Conservation (phyloP, 1,140 invertebrate genomes). For the Solenopsis invicta region DNA sequence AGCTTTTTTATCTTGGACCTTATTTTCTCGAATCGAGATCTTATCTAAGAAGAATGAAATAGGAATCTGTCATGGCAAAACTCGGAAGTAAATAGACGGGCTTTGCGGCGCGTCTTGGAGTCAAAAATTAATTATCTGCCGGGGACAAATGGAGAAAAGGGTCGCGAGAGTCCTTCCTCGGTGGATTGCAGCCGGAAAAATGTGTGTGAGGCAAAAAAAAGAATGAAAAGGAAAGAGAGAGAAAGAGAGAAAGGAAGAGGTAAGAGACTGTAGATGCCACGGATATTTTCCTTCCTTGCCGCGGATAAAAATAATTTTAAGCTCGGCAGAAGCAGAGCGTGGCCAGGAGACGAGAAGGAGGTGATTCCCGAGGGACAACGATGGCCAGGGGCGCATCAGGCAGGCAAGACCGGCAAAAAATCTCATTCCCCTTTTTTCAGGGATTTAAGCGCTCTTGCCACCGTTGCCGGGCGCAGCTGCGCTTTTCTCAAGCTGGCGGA, state of each 20-base stretch:
- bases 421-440: slow-evolving; percentile 45
- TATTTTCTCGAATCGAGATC: background rate
- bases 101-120: background rate
- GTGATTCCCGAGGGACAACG: slow-evolving; percentile 43
- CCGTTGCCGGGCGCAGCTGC: slow-evolving; percentile 47
- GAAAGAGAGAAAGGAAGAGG: background rate
- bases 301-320: slow-evolving; percentile 54
- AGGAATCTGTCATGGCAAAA: slow-evolving; percentile 32
- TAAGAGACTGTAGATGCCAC: slow-evolving; percentile 9
- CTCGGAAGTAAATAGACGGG: background rate
- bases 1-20: background rate
- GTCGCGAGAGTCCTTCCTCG: background rate
- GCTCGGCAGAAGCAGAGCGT: slow-evolving; percentile 5
- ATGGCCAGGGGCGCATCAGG: slow-evolving; percentile 28
- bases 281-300: slow-evolving; percentile 6
- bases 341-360: background rate
- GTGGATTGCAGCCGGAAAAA: background rate
- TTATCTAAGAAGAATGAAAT: background rate
- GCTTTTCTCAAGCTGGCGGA: slow-evolving; percentile 64
- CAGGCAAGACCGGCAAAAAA: slow-evolving; percentile 23
- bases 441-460: slow-evolving; percentile 71
- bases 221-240: background rate
- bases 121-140: slow-evolving; percentile 68
- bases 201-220: slow-evolving; percentile 11
- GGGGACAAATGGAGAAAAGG: slow-evolving; percentile 35